Percentiles rank a stretch among this genome's conserved stretches.
Conservation (phyloP, 1,140 invertebrate species). For the Aricia agestis region DNA sequence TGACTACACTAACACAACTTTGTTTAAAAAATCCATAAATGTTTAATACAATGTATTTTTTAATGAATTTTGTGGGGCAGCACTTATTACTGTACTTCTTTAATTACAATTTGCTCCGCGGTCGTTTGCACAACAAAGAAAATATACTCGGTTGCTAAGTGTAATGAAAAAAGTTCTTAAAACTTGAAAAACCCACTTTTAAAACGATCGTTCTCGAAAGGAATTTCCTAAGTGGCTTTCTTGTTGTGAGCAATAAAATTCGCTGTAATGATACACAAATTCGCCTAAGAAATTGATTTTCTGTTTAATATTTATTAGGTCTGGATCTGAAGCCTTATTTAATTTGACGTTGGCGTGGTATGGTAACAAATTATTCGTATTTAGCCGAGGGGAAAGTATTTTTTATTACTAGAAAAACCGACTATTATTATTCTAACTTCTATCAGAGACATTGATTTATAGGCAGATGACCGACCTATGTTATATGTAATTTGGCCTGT, state of each 20-base stretch:
- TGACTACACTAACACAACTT: neutral
- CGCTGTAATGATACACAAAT: neutral
- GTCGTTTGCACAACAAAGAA: conserved; percentile 9
- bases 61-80: neutral
- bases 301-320: neutral
- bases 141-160: conserved; percentile 7
- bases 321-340: neutral
- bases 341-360: no score
- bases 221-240: conserved; percentile 8
- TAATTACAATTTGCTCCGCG: conserved; percentile 5
- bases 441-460: no score
- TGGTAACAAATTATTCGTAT: no score
- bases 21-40: neutral
- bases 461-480: no score
- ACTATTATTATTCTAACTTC: no score
- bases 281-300: neutral
- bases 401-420: no score
- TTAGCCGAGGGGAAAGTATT: no score
- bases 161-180: conserved; percentile 13
- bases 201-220: neutral
- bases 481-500: no score
- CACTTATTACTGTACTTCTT: conserved; percentile 1
- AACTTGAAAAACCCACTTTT: neutral
- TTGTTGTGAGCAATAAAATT: conserved; percentile 4
- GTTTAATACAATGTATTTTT: neutral